Evolutionary conservation across 2,797 vertebrate species (phyloP).

Genomic region (Sorex maritimensis): DNA sequence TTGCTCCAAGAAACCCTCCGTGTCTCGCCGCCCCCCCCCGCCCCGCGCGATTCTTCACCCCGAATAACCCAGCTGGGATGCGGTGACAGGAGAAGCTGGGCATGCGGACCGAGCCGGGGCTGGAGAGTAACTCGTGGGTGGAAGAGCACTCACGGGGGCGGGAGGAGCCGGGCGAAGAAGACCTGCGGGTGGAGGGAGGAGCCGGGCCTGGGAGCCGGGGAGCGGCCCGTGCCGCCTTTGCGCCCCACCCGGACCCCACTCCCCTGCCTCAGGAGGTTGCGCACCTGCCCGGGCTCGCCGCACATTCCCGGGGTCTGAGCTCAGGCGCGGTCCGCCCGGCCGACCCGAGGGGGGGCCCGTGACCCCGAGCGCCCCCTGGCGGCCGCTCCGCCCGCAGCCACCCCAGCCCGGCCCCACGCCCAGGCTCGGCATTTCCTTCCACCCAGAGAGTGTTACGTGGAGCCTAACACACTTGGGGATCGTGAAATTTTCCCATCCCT

Average conservation of each 20-base stretch:
- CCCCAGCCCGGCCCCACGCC: background rate
- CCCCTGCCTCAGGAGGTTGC: background rate
- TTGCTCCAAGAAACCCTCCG: constrained; percentile 23
- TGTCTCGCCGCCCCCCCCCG: background rate
- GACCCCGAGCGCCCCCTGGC: constrained; percentile 71
- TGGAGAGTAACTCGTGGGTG: background rate
- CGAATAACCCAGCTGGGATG: background rate
- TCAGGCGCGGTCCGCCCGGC: constrained; percentile 5
- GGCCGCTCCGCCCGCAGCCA: background rate
- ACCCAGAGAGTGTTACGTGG: background rate
- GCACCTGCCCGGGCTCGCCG: constrained; percentile 79
- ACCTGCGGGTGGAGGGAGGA: constrained; percentile 37
- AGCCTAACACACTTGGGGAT: constrained; percentile 5
- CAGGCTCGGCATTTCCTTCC: constrained; percentile 66
- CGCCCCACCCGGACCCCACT: constrained; percentile 32
- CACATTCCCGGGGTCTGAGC: constrained; percentile 77
- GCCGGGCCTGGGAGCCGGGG: constrained; percentile 66
- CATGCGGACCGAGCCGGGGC: background rate
- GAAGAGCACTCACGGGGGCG: background rate
- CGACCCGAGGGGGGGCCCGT: background rate
- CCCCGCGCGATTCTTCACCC: background rate
- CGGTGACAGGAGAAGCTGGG: background rate
- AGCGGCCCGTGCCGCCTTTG: background rate
- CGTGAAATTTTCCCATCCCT: background rate
- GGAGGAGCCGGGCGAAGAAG: constrained; percentile 13